phyloP scores from a whole-genome alignment of 2,113 vertebrate species.

The Rhipidura dahli region DNA sequence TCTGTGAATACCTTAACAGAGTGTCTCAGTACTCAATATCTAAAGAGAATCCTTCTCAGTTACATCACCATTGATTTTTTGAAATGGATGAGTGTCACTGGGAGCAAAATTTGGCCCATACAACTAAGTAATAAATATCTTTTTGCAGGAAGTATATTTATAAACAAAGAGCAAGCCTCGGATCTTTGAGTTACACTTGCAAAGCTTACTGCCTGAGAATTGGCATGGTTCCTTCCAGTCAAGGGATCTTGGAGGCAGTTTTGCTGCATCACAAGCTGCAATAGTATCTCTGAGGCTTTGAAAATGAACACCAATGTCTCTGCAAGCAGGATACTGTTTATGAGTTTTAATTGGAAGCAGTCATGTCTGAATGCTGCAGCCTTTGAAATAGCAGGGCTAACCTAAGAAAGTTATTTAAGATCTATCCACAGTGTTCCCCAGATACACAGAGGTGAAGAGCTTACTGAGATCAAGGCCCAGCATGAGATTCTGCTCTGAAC shows the following conservation, averaged over 20 bases:
- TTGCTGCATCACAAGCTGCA: conserved; percentile 64
- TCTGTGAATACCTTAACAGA: not conserved
- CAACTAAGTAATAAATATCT: conserved; percentile 40
- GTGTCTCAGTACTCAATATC: not conserved
- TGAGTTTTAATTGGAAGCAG: conserved; percentile 68
- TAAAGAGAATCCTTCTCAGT: conserved; percentile 1
- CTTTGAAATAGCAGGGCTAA: conserved; percentile 48
- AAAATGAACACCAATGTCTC: conserved; percentile 69
- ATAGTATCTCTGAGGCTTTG: conserved; percentile 68
- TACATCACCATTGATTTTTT: conserved; percentile 26
- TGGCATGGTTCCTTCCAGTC: conserved; percentile 50
- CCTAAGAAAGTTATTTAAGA: conserved; percentile 16
- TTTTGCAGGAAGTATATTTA: conserved; percentile 56
- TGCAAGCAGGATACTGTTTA: conserved; percentile 66
- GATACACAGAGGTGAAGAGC: conserved; percentile 24
- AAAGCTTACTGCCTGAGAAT: conserved; percentile 53
- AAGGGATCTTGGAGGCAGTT: conserved; percentile 56
- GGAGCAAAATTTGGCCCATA: conserved; percentile 29
- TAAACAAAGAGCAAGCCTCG: conserved; percentile 31
- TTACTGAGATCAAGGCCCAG: conserved; percentile 56
- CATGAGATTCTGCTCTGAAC: conserved; percentile 5
- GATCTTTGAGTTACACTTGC: conserved; percentile 57
- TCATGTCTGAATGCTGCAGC: conserved; percentile 37
- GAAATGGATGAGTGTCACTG: not conserved
- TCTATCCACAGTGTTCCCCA: conserved; percentile 8